These are phyloP conservation scores for Chiroxiphia lanceolata DNA, from an alignment of 2,797 vertebrate genomes.

Conservation along the genomic window DNA sequence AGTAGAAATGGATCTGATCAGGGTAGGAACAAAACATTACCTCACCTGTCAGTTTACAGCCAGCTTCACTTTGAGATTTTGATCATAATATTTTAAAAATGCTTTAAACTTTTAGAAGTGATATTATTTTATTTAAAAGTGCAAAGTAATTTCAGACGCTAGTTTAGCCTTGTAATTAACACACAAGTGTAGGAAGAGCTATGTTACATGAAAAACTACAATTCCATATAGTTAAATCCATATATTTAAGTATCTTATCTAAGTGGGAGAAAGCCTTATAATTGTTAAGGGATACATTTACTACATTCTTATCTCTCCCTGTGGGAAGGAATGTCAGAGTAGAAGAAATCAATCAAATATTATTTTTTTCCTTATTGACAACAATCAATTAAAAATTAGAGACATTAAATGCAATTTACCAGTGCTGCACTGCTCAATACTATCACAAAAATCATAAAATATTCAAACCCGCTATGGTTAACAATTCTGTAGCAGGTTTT, in stretches of 20 bases:
- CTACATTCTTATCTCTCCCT: neutral
- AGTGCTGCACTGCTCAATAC: slow-evolving; percentile 89
- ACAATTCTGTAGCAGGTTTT: slow-evolving; percentile 93
- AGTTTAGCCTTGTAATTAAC: neutral
- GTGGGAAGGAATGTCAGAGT: neutral
- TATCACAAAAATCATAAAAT: slow-evolving; percentile 95
- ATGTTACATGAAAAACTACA: neutral
- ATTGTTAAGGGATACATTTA: neutral
- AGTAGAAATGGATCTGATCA: neutral
- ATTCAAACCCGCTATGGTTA: slow-evolving; percentile 93
- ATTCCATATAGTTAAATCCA: neutral
- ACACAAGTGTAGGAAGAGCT: neutral
- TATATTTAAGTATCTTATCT: neutral
- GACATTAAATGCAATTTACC: slow-evolving; percentile 73
- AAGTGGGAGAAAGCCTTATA: neutral
- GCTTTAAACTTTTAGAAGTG: neutral
- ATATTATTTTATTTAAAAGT: neutral
- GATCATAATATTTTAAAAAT: neutral
- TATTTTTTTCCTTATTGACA: neutral
- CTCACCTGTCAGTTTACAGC: neutral
- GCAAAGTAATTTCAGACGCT: neutral
- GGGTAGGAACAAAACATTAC: neutral
- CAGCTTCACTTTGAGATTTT: neutral
- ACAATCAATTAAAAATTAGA: neutral
- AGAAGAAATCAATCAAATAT: neutral